These are phyloP conservation scores for Monopis laevigella DNA, from an alignment of 2,888 invertebrate genomes.

Conservation along the genomic window DNA sequence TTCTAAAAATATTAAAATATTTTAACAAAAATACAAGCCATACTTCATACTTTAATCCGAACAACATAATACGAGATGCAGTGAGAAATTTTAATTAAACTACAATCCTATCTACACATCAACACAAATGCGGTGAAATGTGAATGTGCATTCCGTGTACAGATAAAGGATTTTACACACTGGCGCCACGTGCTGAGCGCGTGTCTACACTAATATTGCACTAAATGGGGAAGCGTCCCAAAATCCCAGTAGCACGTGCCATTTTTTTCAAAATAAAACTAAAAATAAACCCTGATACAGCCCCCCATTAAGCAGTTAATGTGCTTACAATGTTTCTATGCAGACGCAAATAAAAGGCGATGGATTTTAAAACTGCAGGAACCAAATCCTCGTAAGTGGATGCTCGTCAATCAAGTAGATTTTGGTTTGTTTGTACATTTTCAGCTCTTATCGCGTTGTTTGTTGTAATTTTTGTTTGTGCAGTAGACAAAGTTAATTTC, in stretches of 20 bases:
- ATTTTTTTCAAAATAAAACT: constrained; percentile 47
- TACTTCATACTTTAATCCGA: too few relatives aligned
- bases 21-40: too few relatives aligned
- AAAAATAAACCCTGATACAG: constrained; percentile 39
- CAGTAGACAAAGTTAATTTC: too few relatives aligned
- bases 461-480: too few relatives aligned
- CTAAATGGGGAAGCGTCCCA: constrained; percentile 29
- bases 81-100: constrained; percentile 9
- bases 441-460: too few relatives aligned
- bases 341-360: constrained; percentile 5
- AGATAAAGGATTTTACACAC: constrained; percentile 44
- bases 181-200: constrained; percentile 47
- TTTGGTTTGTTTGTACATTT: not conserved
- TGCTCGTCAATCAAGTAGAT: not conserved
- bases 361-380: constrained; percentile 6
- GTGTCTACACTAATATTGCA: constrained; percentile 42
- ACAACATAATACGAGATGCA: not conserved
- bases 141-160: constrained; percentile 53
- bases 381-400: too few relatives aligned
- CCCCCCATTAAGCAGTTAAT: constrained; percentile 53
- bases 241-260: constrained; percentile 31
- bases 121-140: constrained; percentile 43
- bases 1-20: too few relatives aligned
- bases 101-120: constrained; percentile 52
- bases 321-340: constrained; percentile 44